A percentile compares a stretch with the other conserved stretches of the same genome.
Conservation (phyloP, 2,113 vertebrate genomes). For the Phalacrocorax pelagicus region DNA sequence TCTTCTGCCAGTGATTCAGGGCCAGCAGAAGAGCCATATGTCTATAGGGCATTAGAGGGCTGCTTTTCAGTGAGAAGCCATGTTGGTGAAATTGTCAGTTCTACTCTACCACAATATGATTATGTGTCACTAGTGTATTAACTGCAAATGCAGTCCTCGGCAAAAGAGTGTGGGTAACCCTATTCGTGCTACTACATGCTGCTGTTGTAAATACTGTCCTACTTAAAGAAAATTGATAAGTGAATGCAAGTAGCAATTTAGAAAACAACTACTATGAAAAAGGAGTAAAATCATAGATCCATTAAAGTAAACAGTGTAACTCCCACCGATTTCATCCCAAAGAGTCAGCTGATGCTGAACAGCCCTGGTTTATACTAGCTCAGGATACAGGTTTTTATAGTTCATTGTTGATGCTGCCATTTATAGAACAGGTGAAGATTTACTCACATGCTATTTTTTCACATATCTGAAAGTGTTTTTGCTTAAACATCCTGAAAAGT, state of each 20-base stretch:
- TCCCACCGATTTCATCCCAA: neutral
- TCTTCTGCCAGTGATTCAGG: neutral
- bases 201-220: neutral
- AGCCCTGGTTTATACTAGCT: neutral
- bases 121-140: neutral
- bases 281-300: neutral
- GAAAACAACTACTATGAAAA: constrained; percentile 7
- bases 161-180: neutral
- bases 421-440: neutral
- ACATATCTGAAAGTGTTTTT: neutral
- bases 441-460: neutral
- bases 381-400: neutral
- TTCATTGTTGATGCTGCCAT: neutral
- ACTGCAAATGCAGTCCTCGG: neutral
- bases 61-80: neutral
- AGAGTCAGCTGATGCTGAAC: neutral
- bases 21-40: neutral
- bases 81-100: neutral
- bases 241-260: neutral
- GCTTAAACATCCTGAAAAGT: neutral
- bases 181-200: neutral
- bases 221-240: constrained; percentile 11
- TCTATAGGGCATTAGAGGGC: neutral
- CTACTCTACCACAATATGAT: neutral
- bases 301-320: neutral